These are phyloP conservation scores for Drosophila colorata DNA, from an alignment of 2,888 invertebrate genomes.

Conservation along the genomic window DNA sequence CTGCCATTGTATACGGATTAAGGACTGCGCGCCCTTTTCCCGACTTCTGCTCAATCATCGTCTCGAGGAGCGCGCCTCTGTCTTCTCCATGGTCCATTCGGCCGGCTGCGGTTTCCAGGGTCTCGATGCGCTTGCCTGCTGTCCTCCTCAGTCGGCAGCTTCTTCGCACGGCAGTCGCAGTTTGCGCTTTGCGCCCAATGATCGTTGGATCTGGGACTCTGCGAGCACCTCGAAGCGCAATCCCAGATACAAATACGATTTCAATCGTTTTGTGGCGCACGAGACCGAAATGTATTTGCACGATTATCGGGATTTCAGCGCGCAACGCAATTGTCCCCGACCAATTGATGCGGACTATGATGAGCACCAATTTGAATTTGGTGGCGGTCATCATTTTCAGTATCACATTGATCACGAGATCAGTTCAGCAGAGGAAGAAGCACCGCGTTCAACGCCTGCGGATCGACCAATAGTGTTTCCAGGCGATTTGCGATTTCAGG, in stretches of 20 bases:
- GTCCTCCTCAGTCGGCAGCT: slow-evolving; percentile 52
- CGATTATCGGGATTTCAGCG: slow-evolving; percentile 80
- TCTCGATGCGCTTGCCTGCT: slow-evolving; percentile 78
- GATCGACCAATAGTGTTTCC: slow-evolving; percentile 72
- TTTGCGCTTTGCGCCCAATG: slow-evolving; percentile 47
- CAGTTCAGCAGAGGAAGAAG: neutral
- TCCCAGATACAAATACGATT: slow-evolving; percentile 8
- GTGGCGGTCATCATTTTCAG: slow-evolving; percentile 38
- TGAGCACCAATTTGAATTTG: slow-evolving; percentile 27
- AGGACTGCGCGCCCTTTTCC: slow-evolving; percentile 75
- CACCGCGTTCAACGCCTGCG: slow-evolving; percentile 33
- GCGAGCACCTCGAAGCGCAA: slow-evolving; percentile 1
- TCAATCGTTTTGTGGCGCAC: slow-evolving; percentile 23
- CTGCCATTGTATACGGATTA: slow-evolving; percentile 81
- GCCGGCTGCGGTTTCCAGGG: slow-evolving; percentile 78
- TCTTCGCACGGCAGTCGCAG: slow-evolving; percentile 26
- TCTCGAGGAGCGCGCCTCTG: slow-evolving; percentile 54
- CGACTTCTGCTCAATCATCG: slow-evolving; percentile 63
- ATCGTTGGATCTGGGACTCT: slow-evolving; percentile 82
- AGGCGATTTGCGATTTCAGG: slow-evolving; percentile 70
- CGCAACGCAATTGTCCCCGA: slow-evolving; percentile 82
- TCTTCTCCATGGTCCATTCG: slow-evolving; percentile 68
- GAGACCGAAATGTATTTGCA: slow-evolving; percentile 68
- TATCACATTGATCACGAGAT: slow-evolving; percentile 55
- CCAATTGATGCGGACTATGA: slow-evolving; percentile 70